Evolutionary conservation across 2,113 vertebrate species (phyloP).

Genomic region (Rynchops niger): DNA sequence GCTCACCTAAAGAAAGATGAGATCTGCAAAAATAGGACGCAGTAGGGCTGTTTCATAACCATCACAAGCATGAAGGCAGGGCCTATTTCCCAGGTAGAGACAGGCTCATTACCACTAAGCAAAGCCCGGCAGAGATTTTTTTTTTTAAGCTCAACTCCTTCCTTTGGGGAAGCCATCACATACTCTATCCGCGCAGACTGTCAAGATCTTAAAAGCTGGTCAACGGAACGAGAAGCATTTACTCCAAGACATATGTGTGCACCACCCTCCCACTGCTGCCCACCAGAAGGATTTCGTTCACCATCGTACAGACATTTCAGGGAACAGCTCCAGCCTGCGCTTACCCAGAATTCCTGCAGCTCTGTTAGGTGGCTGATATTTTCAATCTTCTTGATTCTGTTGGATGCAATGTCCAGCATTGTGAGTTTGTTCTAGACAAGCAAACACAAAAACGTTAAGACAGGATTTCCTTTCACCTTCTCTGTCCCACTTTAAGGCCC

Average conservation of each 20-base stretch:
- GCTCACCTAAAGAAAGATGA: background rate
- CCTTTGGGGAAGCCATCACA: background rate
- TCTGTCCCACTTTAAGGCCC: background rate
- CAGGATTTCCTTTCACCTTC: background rate
- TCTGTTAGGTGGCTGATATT: conserved; percentile 93
- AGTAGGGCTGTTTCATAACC: background rate
- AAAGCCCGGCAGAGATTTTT: background rate
- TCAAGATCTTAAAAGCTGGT: background rate
- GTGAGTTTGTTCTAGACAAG: conserved; percentile 92
- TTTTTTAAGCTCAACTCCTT: background rate
- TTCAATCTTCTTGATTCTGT: conserved; percentile 96
- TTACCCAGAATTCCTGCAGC: conserved; percentile 98
- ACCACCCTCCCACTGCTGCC: background rate
- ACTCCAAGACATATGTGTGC: background rate
- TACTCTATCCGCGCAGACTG: background rate
- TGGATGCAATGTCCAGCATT: conserved; percentile 94
- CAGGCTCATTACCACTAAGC: background rate
- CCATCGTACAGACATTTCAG: background rate
- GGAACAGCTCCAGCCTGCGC: background rate
- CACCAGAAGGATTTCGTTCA: background rate
- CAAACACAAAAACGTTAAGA: conserved; percentile 29
- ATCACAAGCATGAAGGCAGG: background rate
- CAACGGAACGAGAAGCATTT: background rate
- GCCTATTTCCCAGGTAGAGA: background rate
- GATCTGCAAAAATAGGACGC: background rate